Evolutionary conservation across 2,797 vertebrate genomes (phyloP).

Genomic region (Micromesistius poutassou): DNA sequence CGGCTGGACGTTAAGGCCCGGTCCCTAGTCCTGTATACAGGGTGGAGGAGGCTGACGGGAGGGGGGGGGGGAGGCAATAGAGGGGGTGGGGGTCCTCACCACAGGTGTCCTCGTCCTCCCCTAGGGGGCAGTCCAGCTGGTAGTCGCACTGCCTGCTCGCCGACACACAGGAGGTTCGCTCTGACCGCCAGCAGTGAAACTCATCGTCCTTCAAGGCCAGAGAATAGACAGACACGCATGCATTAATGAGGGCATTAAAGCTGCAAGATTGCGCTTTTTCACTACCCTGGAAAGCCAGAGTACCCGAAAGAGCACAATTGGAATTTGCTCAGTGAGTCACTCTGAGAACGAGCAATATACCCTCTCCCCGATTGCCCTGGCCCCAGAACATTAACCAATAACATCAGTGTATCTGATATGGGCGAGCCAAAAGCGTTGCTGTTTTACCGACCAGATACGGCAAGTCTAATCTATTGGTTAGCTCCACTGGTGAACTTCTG

Average conservation of each 20-base stretch:
- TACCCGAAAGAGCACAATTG: too few species aligned
- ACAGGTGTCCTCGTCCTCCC: constrained; percentile 72
- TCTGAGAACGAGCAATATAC: too few species aligned
- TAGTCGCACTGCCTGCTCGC: constrained; percentile 62
- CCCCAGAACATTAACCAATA: too few species aligned
- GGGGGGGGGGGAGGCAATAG: background rate
- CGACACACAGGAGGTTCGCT: constrained; percentile 52
- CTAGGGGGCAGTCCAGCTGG: constrained; percentile 65
- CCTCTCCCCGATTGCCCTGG: too few species aligned
- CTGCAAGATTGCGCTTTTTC: background rate
- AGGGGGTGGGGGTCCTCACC: constrained; percentile 53
- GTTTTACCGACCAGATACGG: too few species aligned
- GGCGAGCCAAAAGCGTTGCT: too few species aligned
- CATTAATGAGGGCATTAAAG: background rate
- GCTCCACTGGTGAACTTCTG: too few species aligned
- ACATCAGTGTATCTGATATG: too few species aligned
- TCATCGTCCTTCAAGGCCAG: constrained; percentile 50
- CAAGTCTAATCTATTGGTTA: too few species aligned
- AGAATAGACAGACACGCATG: background rate
- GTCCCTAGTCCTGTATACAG: background rate
- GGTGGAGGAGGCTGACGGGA: background rate
- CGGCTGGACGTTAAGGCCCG: too few species aligned
- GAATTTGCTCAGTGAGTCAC: too few species aligned
- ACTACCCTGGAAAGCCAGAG: too few species aligned
- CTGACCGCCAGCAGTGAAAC: constrained; percentile 71